A percentile compares a stretch with the other conserved stretches of the same genome.
Evolutionary conservation across 1,140 invertebrate genomes (phyloP).

Genomic region (Pentalonia nigronervosa): DNA sequence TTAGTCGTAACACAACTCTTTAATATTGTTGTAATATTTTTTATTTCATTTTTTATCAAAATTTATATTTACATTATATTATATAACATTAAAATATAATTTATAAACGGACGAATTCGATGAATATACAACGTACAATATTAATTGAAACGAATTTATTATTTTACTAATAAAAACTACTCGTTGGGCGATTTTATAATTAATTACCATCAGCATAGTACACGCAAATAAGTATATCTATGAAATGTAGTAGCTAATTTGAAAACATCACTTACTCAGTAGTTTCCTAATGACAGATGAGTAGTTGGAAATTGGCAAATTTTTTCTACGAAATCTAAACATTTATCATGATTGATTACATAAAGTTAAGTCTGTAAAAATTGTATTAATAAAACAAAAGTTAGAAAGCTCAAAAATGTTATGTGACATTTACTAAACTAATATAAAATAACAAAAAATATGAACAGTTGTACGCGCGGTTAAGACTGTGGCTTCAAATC

Average conservation of each 20-base stretch:
- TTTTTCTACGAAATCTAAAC: not conserved
- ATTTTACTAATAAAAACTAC: not conserved
- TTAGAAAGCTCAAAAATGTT: not conserved
- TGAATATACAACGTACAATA: not conserved
- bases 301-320: not conserved
- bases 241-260: not conserved
- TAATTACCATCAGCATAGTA: not conserved
- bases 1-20: not conserved
- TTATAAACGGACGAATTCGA: not conserved
- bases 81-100: not conserved
- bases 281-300: not conserved
- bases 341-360: conserved; percentile 4
- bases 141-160: not conserved
- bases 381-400: not conserved
- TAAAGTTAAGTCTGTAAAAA: not conserved
- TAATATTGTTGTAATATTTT: not conserved
- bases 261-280: not conserved
- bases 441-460: not conserved
- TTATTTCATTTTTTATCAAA: not conserved
- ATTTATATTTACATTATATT: not conserved
- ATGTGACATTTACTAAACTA: not conserved
- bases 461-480: no score
- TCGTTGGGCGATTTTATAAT: not conserved
- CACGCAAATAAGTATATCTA: not conserved
- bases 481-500: not conserved